Conservation (phyloP, 2,113 vertebrate genomes). For the Semicossyphus pulcher region DNA sequence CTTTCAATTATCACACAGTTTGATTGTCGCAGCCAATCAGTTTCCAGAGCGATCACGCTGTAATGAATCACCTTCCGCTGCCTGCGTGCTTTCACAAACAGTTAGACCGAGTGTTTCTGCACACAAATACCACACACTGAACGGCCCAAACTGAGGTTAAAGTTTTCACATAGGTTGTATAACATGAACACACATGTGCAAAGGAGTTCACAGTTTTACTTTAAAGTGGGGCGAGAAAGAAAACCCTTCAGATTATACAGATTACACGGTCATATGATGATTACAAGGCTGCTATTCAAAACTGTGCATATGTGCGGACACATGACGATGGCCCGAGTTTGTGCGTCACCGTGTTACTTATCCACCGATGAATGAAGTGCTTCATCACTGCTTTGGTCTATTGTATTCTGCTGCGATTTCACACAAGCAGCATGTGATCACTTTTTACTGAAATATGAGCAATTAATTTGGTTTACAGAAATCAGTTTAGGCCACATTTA, state of each 20-base stretch:
- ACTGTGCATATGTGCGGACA: constrained; percentile 12
- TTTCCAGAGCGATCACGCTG: constrained; percentile 33
- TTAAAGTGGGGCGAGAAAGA: neutral
- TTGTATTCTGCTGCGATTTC: neutral
- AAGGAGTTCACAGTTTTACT: neutral
- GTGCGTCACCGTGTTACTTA: neutral
- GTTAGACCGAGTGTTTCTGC: neutral
- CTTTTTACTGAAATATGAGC: neutral
- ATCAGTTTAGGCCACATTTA: no score
- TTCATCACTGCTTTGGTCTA: neutral
- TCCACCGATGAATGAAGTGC: constrained; percentile 16
- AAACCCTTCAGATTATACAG: constrained; percentile 32
- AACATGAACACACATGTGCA: neutral
- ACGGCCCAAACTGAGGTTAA: constrained; percentile 9
- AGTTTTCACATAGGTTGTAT: neutral
- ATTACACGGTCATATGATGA: constrained; percentile 61
- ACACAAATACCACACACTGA: constrained; percentile 2
- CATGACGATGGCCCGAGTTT: constrained; percentile 22
- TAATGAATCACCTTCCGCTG: constrained; percentile 41
- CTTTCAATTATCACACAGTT: constrained; percentile 69
- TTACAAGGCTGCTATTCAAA: constrained; percentile 57
- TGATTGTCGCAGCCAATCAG: constrained; percentile 68
- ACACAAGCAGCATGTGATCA: neutral
- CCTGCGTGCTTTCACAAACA: constrained; percentile 8
- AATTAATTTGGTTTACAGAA: no score